Base-by-base conservation (phyloP, 1,140 invertebrate genomes). In the Calosoma granatense region DNA sequence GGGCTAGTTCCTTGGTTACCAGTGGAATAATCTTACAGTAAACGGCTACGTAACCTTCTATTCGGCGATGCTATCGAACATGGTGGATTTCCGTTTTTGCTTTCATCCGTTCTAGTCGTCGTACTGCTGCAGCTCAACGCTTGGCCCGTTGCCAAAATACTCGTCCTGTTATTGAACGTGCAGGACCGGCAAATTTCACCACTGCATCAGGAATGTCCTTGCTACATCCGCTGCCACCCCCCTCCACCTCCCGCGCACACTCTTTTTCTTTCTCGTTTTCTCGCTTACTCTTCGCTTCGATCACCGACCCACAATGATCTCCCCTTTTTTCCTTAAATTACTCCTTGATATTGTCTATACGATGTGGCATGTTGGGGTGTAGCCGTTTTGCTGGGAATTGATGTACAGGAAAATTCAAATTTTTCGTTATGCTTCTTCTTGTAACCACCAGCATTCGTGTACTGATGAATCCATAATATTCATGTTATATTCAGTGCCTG, bases 1-100 rank as follows among this genome's bases (percentile, higher is more conserved):
- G n/a, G n/a, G n/a, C n/a, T n/a, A n/a, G n/a, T n/a, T n/a, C 26
- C n/a, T 36, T 36, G 26, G 41, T 47, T 6, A 47, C 41, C 41
- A 47, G 41, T 47, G 41, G 17, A n/a, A 36, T 36, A 36, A n/a
- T 36, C 6, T n/a, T n/a, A 36, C 6, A 36, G 26, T 9, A 17
- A 6, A 17, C 41, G 6, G 41, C 17, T 4, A 30, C 26, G 26
- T 30, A 30, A 30, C 4, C 6, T 14, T 30, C n/a, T n/a, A n/a
- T n/a, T n/a, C n/a, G n/a, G n/a, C 4, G 26, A 30, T 30, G 26
- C 26, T 30, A 30, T 30, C 26, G 26, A 30, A 14, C 26, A 30
- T 14, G 14, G 6, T 47, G 41, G 41, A 47, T 47, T 47, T 47
- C 41, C 41, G 41, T 47, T 47, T 47, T 47, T 47, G 41, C 41